Evolutionary conservation across 2,113 vertebrate genomes (phyloP).

Genomic region (Syngnathus scovelli): DNA sequence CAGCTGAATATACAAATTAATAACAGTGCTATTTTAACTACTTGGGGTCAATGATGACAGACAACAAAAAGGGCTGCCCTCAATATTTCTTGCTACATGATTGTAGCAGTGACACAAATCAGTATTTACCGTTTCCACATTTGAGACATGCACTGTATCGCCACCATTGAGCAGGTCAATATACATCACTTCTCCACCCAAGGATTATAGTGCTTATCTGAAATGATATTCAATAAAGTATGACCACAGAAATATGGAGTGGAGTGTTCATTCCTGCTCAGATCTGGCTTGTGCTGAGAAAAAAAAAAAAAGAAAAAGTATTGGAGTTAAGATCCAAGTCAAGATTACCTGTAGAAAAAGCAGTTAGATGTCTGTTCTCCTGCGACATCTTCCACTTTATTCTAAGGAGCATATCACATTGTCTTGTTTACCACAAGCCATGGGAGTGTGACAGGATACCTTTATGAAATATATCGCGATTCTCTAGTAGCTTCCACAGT

Average conservation of each 20-base stretch:
- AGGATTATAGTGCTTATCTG: constrained; percentile 80
- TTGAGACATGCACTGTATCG: constrained; percentile 42
- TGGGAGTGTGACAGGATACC: constrained; percentile 64
- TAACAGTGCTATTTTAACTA: constrained; percentile 21
- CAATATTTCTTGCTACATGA: constrained; percentile 36
- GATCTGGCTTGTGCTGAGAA: constrained; percentile 62
- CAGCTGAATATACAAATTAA: not conserved
- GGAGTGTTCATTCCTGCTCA: constrained; percentile 68
- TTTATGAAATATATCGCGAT: constrained; percentile 65
- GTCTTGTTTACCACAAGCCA: constrained; percentile 44
- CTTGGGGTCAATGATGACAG: constrained; percentile 27
- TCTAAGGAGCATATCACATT: constrained; percentile 54
- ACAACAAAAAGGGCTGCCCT: constrained; percentile 37
- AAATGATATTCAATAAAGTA: constrained; percentile 83
- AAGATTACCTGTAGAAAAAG: constrained; percentile 73
- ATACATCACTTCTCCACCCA: constrained; percentile 71
- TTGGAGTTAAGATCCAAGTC: constrained; percentile 78
- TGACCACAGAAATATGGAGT: constrained; percentile 69
- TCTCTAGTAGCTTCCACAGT: constrained; percentile 47
- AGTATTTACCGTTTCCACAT: constrained; percentile 57
- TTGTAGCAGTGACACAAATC: constrained; percentile 57
- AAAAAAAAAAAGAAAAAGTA: constrained; percentile 60
- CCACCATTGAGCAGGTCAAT: constrained; percentile 74
- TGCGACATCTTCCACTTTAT: constrained; percentile 56
- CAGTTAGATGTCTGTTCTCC: constrained; percentile 67